Conservation (phyloP, 2,113 vertebrate genomes). For the Aegotheles bennettii region DNA sequence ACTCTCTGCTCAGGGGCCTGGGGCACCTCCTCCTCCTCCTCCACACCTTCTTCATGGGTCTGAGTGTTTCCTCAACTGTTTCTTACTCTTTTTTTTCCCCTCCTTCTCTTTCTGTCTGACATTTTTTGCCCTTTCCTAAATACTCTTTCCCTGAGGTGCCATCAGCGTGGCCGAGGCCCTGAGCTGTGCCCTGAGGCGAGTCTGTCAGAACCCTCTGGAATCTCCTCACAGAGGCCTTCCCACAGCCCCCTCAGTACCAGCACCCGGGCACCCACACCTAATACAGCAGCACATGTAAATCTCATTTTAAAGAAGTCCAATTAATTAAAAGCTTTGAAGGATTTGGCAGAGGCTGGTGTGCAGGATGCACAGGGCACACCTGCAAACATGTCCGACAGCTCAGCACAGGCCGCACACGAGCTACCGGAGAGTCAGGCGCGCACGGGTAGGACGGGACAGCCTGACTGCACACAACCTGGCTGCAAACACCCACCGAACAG, state of each 20-base stretch:
- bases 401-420: no score
- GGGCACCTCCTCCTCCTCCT: background rate
- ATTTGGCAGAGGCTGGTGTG: background rate
- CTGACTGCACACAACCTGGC: no score
- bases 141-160: rapidly evolving
- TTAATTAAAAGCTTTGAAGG: background rate
- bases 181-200: rapidly evolving
- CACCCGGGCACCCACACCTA: rapidly evolving
- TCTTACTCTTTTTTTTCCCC: background rate
- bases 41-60: background rate
- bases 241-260: background rate
- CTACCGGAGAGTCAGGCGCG: background rate
- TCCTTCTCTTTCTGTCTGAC: background rate
- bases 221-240: background rate
- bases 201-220: rapidly evolving
- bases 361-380: no score
- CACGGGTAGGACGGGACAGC: background rate
- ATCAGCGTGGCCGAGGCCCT: background rate
- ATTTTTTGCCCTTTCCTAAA: background rate
- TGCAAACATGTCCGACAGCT: background rate
- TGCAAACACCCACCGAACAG: background rate
- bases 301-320: background rate
- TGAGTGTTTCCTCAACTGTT: background rate
- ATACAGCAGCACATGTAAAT: background rate
- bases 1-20: background rate